phyloP scores from a whole-genome alignment of 2,113 vertebrate genomes.

The Pongo pygmaeus region DNA sequence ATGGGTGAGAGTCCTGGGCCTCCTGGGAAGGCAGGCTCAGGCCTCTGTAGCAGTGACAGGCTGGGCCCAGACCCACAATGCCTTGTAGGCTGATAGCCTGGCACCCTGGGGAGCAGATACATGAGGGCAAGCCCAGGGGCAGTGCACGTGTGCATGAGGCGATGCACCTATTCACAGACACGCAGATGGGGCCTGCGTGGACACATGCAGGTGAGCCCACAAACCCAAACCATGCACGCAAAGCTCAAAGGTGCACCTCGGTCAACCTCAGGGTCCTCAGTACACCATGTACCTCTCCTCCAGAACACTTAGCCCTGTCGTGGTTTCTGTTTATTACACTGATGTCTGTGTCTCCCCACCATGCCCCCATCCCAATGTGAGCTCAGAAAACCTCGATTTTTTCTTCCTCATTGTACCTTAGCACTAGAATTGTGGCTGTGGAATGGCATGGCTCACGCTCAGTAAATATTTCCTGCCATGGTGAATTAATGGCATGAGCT shows the following conservation, averaged over 20 bases:
- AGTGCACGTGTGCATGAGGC: neutral
- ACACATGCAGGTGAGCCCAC: neutral
- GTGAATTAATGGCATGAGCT: neutral
- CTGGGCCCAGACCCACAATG: neutral
- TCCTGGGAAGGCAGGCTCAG: neutral
- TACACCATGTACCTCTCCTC: neutral
- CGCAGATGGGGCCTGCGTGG: neutral
- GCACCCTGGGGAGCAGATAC: neutral
- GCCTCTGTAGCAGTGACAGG: slow-evolving; percentile 20
- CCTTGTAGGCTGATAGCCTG: neutral
- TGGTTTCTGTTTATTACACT: neutral
- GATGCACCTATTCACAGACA: neutral
- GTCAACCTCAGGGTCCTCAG: neutral
- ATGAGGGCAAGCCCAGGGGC: neutral
- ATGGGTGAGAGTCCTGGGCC: slow-evolving; percentile 30
- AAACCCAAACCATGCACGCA: neutral
- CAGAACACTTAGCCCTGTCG: neutral
- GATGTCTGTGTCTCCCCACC: neutral
- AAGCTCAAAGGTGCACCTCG: neutral
- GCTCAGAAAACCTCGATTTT: neutral
- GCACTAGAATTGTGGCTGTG: neutral
- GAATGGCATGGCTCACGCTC: neutral
- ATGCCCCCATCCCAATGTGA: neutral
- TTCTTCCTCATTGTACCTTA: neutral
- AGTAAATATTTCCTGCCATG: neutral